Evolutionary conservation across 1,140 invertebrate genomes (phyloP), one percentile per base, ranked within the genome.

Genomic region (Brachionus sp.): DNA sequence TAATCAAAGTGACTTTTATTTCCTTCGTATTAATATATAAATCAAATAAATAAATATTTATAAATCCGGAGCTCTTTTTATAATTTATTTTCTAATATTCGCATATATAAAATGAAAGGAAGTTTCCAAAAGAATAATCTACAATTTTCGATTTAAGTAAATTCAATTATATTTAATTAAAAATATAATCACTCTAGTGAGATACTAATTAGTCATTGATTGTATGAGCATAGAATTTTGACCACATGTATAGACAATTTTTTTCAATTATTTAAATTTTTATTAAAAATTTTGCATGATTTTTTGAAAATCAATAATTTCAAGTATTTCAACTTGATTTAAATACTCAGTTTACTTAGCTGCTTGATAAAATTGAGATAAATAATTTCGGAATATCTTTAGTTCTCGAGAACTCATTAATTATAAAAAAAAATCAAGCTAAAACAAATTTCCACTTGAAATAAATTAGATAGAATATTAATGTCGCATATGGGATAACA

Each of bases 241-340:
- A 57, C 50, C 50, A 5, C 50, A n/a, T 16, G 6, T 7, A 57
- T 57, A 19, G 50, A 57, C 50, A 23, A 57, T 50, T 50, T 50
- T n/a, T 50, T 13, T 3, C 16, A 50, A 50, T 50, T 23, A 57
- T 9, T 57, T 19, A 4, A 57, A 57, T 19, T 57, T 57, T 57
- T 57, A 23, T 57, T 57, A 57, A 57, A 57, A 19, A 19, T 57
- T 57, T 25, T 0, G n/a, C 16, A 57, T 2, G 19, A 16, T 57
- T 57, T 19, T 57, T 57, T 57, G 19, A 57, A 57, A 57, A 57
- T 57, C 50, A 57, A 57, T 57, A 57, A 57, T 57, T 57, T 57
- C 50, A 57, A 57, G 50, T 57, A 57, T 57, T 19, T 57, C 50
- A 25, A 57, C 50, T 57, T 57, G 50, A 57, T 23, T 57, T 19